Evolutionary conservation across 2,797 vertebrate genomes (phyloP).

Genomic region (Acanthornis magna): DNA sequence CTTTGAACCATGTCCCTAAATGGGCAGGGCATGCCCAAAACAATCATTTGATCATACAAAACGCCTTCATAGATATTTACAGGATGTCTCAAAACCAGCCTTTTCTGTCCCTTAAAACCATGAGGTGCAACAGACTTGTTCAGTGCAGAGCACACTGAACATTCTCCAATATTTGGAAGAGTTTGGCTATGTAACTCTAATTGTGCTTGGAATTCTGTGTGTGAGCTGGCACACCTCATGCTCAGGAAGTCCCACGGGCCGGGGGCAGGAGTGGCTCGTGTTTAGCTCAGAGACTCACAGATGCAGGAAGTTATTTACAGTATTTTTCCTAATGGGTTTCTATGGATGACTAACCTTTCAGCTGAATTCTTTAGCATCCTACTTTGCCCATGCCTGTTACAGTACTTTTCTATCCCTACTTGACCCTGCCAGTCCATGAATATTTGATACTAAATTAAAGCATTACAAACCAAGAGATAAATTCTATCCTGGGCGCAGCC

Average conservation of each 20-base stretch:
- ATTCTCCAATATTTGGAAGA: neutral
- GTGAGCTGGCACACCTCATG: neutral
- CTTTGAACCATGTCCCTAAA: neutral
- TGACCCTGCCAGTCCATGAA: conserved; percentile 25
- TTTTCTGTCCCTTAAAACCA: neutral
- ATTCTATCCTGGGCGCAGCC: neutral
- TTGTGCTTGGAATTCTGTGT: neutral
- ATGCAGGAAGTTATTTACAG: neutral
- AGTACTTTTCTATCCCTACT: conserved; percentile 29
- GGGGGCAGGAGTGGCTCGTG: neutral
- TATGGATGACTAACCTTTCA: conserved; percentile 3
- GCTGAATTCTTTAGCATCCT: conserved; percentile 7
- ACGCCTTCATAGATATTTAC: neutral
- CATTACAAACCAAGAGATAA: conserved; percentile 4
- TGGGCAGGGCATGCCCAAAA: neutral
- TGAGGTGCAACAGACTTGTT: neutral
- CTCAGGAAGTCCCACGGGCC: neutral
- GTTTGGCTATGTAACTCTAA: neutral
- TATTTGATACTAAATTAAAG: conserved; percentile 51
- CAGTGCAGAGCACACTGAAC: neutral
- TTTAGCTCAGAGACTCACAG: neutral
- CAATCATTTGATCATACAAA: neutral
- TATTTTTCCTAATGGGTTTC: conserved; percentile 37
- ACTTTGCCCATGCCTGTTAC: neutral
- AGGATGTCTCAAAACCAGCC: neutral